Evolutionary conservation across 2,113 vertebrate species (phyloP).

Genomic region (Zosterops pallidus): DNA sequence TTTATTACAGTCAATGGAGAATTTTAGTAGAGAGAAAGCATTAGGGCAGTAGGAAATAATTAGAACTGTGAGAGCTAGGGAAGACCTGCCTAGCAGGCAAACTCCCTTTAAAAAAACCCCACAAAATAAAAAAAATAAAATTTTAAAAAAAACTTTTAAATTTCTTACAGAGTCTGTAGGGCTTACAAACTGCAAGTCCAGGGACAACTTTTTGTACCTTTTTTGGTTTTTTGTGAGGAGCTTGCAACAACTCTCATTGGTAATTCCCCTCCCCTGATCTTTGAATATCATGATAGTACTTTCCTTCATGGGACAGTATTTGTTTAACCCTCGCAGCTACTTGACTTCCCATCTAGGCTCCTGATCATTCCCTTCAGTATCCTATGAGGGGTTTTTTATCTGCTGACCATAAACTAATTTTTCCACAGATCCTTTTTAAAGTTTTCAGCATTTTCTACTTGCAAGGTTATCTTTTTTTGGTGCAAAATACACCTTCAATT

Average conservation of each 20-base stretch:
- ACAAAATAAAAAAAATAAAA: not conserved
- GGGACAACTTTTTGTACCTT: constrained; percentile 49
- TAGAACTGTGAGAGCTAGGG: constrained; percentile 64
- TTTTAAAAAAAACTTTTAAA: not conserved
- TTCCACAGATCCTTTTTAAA: constrained; percentile 40
- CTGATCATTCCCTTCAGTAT: constrained; percentile 30
- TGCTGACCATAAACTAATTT: constrained; percentile 39
- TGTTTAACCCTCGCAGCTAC: constrained; percentile 53
- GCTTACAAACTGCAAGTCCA: constrained; percentile 31
- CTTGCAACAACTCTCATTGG: constrained; percentile 16
- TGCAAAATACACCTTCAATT: constrained; percentile 50
- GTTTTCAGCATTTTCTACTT: constrained; percentile 53
- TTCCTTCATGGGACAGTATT: constrained; percentile 43
- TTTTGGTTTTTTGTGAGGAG: not conserved
- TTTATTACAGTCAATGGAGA: constrained; percentile 60
- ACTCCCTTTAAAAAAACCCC: not conserved
- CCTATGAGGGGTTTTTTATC: not conserved
- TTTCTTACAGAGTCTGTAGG: constrained; percentile 39
- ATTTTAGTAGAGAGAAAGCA: constrained; percentile 68
- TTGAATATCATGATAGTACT: constrained; percentile 39
- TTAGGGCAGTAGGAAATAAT: constrained; percentile 73
- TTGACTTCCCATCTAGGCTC: constrained; percentile 44
- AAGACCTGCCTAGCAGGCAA: constrained; percentile 69
- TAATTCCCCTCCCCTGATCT: constrained; percentile 40
- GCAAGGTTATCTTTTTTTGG: constrained; percentile 23